Conservation (phyloP, 2,113 vertebrate species). For the Eonycteris spelaea region DNA sequence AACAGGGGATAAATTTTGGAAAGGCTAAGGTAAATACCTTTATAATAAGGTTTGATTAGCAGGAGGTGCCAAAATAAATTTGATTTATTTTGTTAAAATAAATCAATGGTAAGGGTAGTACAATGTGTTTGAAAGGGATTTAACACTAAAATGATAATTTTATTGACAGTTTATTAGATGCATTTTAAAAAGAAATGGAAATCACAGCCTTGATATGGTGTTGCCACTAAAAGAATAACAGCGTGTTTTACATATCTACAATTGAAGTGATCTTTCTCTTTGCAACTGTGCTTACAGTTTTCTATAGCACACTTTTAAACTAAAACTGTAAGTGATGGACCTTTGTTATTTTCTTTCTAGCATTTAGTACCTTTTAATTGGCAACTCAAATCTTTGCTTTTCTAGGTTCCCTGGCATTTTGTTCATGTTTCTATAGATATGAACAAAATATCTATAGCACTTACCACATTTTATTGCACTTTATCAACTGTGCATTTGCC, state of each 20-base stretch:
- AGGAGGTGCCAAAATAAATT: neutral
- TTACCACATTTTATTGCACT: neutral
- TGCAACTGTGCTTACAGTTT: neutral
- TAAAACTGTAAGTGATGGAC: neutral
- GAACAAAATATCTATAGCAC: neutral
- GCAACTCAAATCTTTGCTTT: neutral
- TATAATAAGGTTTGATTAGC: neutral
- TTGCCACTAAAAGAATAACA: neutral
- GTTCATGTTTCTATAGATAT: neutral
- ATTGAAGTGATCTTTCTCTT: neutral
- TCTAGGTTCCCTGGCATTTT: neutral
- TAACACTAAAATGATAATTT: neutral
- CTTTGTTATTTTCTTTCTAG: neutral
- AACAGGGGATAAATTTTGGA: neutral
- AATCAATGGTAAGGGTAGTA: neutral
- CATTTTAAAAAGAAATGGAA: slow-evolving; percentile 7
- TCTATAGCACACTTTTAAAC: neutral
- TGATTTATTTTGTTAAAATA: slow-evolving; percentile 6
- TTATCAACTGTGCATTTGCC: neutral
- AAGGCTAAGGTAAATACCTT: neutral
- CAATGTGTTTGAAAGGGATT: neutral
- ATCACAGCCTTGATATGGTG: neutral
- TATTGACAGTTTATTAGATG: neutral
- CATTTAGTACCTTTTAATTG: neutral
- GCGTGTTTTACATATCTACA: neutral